Base-by-base conservation (phyloP, 1,140 invertebrate genomes). In the Uloborus diversus region DNA sequence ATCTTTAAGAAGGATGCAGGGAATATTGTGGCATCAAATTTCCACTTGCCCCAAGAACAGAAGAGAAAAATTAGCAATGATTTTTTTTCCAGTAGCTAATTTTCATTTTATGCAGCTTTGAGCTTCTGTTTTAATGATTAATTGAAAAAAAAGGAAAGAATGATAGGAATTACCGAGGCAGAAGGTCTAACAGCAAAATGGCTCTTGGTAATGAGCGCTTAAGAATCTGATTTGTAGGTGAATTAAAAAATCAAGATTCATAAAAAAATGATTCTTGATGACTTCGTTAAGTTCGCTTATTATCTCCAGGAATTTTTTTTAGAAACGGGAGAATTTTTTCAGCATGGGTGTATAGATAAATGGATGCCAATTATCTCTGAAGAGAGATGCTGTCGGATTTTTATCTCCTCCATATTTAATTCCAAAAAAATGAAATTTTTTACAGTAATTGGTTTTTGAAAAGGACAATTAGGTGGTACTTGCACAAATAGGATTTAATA, bases 231-330 rank as follows among this genome's bases (percentile, higher is more conserved):
- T 76, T 76, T 76, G 73, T 56, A 56, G 61, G 61, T 28, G 59
- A 65, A 53, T 53, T 53, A 53, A 53, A 53, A 20, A 53, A 53
- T n/a, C n/a, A n/a, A n/a, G 25, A 14, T 28, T 20, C 23, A 25
- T 20, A 37, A 37, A 66, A 30, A 71, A 47, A 27, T 35, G 23
- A 37, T 20, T 35, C 61, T 56, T 76, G 73, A 76, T 76, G 73
- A 76, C 73, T 76, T 76, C 73, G 73, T 76, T 76, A 76, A 76
- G 61, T 64, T 76, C 53, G 47, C 73, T 76, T 76, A 76, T 76
- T 76, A 76, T 76, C 62, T 47, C n/a, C 20, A 14, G 37, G 62
- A 47, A 13, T 17, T 62, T 42, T 49, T 62, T 62, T 62, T 59
- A 75, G 35, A 59, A 75, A 20, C 17, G n/a, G 23, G 17, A 35